phyloP scores from a whole-genome alignment of 2,113 vertebrate species.

The Scalopus aquaticus region DNA sequence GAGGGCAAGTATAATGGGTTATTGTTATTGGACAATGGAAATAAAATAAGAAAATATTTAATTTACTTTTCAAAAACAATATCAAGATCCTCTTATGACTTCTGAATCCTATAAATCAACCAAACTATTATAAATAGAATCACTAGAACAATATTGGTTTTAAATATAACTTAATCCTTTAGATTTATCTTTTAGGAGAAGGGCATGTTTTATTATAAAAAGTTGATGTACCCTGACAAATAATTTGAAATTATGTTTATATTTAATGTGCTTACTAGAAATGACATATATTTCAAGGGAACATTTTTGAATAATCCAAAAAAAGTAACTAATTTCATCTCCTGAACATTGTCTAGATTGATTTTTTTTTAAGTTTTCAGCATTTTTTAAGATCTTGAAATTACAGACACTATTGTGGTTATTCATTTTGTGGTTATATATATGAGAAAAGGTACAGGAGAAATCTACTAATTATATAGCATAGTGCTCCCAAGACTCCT shows the following conservation, averaged over 20 bases:
- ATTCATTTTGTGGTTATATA: not conserved
- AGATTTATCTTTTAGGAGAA: not conserved
- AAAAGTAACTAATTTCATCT: not conserved
- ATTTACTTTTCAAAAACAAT: not conserved
- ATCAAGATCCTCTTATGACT: not conserved
- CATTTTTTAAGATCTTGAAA: not conserved
- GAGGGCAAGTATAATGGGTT: too few relatives aligned
- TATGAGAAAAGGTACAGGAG: not conserved
- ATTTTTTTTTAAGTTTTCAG: not conserved
- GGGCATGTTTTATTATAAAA: not conserved
- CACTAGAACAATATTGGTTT: not conserved
- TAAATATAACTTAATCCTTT: not conserved
- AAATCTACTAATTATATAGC: not conserved
- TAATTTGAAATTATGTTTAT: not conserved
- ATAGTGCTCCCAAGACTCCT: not conserved
- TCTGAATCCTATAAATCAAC: not conserved
- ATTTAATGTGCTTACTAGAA: not conserved
- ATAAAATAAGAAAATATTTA: not conserved
- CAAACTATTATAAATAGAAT: not conserved
- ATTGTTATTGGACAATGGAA: too few relatives aligned
- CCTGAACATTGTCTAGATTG: not conserved
- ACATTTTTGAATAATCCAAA: not conserved
- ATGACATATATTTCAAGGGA: not conserved
- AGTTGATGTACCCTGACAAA: not conserved
- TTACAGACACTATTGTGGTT: not conserved